A percentile compares a stretch with the other conserved stretches of the same genome.
Evolutionary conservation across 2,113 vertebrate genomes (phyloP).

Genomic region (Spea multiplicata): DNA sequence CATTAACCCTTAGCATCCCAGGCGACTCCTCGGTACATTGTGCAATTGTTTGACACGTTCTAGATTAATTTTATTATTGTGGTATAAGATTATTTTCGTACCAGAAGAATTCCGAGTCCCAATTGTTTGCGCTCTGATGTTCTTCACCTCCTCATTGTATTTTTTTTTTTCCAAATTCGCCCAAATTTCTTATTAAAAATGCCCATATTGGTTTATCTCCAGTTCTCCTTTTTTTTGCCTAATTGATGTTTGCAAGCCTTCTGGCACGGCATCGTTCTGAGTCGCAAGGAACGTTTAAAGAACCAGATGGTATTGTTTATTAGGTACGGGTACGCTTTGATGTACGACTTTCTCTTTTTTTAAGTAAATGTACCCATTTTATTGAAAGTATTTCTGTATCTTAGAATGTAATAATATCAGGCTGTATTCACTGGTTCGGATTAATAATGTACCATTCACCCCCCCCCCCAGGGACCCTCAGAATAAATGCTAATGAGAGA

Average conservation of each 20-base stretch:
- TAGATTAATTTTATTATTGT: too few species aligned
- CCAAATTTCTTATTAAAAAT: constrained; percentile 8
- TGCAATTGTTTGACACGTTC: too few species aligned
- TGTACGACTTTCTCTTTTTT: not conserved
- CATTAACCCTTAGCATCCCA: too few species aligned
- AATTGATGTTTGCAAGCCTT: constrained; percentile 8
- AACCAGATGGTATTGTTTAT: constrained; percentile 2
- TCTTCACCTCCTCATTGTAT: not conserved
- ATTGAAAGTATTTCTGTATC: too few species aligned
- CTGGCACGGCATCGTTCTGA: not conserved
- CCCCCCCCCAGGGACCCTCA: too few species aligned
- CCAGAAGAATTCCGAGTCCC: not conserved
- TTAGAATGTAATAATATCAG: too few species aligned
- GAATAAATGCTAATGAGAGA: too few species aligned
- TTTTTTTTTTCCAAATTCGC: not conserved
- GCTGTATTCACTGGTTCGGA: too few species aligned
- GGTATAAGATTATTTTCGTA: too few species aligned
- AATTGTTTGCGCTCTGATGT: not conserved
- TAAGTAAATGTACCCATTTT: not conserved
- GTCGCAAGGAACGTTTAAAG: not conserved
- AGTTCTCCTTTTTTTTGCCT: not conserved
- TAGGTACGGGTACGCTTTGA: not conserved
- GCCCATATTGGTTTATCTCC: not conserved
- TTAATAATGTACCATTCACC: too few species aligned
- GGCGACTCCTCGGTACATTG: too few species aligned